phyloP scores from a whole-genome alignment of 92 coral and sea anemone genomes.

The Micromussa lordhowensis region DNA sequence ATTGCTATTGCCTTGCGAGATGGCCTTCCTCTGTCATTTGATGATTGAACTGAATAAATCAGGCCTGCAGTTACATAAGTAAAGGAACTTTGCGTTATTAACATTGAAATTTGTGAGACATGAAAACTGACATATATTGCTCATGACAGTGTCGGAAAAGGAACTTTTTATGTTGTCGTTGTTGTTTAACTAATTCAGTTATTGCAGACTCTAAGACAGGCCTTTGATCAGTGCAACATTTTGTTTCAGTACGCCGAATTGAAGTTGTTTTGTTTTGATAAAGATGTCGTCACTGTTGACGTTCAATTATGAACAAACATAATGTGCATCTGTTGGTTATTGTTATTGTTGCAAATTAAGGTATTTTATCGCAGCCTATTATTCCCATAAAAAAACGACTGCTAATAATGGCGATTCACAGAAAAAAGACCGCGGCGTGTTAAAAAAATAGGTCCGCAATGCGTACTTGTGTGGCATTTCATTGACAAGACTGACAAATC shows the following conservation, averaged over 20 bases:
- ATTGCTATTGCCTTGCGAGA: conserved; percentile 27
- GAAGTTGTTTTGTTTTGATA: conserved; percentile 23
- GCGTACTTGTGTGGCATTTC: too few relatives aligned
- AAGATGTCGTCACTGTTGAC: conserved; percentile 5
- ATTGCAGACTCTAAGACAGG: too few relatives aligned
- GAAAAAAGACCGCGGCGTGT: background rate
- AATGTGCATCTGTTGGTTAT: conserved; percentile 22
- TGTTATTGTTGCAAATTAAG: background rate
- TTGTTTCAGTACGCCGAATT: too few relatives aligned
- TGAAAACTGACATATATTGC: too few relatives aligned
- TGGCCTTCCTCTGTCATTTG: conserved; percentile 38
- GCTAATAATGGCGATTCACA: conserved; percentile 12
- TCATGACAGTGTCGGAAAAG: conserved; percentile 14
- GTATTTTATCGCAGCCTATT: conserved; percentile 17
- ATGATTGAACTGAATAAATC: conserved; percentile 18
- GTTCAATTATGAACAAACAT: conserved; percentile 21
- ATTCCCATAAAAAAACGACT: conserved; percentile 10
- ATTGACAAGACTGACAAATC: too few relatives aligned
- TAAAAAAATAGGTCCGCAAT: too few relatives aligned
- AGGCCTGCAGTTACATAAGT: conserved; percentile 9
- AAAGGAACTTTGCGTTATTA: conserved; percentile 13
- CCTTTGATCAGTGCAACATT: too few relatives aligned
- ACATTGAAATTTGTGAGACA: too few relatives aligned
- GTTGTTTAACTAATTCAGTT: too few relatives aligned
- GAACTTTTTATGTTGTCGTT: conserved; percentile 23